Evolutionary conservation across 64 coral and sea anemone species (phyloP).

Genomic region (Astreopora myriophthalma): DNA sequence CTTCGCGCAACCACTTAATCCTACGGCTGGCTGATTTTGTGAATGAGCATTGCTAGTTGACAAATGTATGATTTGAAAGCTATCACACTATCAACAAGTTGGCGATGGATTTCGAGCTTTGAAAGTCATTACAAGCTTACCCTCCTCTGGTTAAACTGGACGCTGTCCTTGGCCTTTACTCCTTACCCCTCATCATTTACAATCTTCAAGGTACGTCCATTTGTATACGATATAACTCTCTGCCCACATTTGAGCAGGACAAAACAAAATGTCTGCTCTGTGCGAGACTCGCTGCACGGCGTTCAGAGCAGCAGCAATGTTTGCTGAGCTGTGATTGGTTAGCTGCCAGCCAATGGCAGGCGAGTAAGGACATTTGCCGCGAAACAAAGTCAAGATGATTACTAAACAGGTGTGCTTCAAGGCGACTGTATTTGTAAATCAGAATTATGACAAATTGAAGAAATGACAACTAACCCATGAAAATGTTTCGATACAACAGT

Average conservation of each 20-base stretch:
- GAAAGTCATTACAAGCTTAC: constrained; percentile 1
- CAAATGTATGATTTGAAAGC: constrained; percentile 40
- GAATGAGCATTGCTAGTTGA: constrained; percentile 34
- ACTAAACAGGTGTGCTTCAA: constrained; percentile 10
- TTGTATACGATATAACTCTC: constrained; percentile 27
- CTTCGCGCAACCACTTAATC: constrained; percentile 14
- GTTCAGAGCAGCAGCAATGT: constrained; percentile 39
- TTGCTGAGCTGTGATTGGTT: constrained; percentile 41
- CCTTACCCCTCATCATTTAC: not conserved
- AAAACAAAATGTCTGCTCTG: constrained; percentile 58
- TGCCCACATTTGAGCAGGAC: constrained; percentile 40
- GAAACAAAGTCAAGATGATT: constrained; percentile 38
- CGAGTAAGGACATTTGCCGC: constrained; percentile 35
- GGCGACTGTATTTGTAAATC: too few species aligned
- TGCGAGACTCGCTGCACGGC: constrained; percentile 19
- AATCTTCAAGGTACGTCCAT: constrained; percentile 42
- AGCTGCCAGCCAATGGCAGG: not conserved
- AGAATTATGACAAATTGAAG: not conserved
- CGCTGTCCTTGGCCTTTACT: constrained; percentile 10
- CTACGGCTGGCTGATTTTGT: not conserved
- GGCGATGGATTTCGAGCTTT: not conserved
- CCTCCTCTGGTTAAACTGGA: constrained; percentile 17
- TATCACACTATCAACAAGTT: constrained; percentile 39
- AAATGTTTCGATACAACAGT: not conserved
- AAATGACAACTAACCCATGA: not conserved